These are phyloP conservation scores for Andricus grossulariae DNA, from an alignment of 1,140 invertebrate species.

Conservation along the genomic window DNA sequence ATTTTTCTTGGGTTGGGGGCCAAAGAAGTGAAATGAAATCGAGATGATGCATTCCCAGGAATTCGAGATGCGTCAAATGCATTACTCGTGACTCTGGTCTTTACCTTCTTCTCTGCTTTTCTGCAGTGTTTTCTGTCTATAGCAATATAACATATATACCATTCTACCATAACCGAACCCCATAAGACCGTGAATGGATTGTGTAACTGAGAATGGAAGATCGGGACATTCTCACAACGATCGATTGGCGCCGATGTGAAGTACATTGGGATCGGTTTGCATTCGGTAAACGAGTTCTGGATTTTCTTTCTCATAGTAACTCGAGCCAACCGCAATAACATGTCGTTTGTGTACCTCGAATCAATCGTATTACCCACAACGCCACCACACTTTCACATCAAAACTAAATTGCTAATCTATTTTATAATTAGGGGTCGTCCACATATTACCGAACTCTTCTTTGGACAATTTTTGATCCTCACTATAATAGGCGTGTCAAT, in stretches of 20 bases:
- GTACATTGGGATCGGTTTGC: slow-evolving; percentile 58
- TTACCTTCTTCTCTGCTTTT: slow-evolving; percentile 3
- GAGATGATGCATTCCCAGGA: slow-evolving; percentile 39
- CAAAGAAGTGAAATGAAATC: slow-evolving; percentile 31
- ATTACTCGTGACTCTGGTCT: slow-evolving; percentile 24
- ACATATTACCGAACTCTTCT: background rate
- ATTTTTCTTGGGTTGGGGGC: slow-evolving; percentile 8
- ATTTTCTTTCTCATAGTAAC: slow-evolving; percentile 60
- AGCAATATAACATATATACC: background rate
- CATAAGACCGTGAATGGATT: slow-evolving; percentile 35
- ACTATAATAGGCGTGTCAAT: too few species aligned
- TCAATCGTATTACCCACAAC: slow-evolving; percentile 30
- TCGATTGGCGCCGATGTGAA: slow-evolving; percentile 43
- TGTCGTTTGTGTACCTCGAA: background rate
- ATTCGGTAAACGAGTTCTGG: slow-evolving; percentile 41
- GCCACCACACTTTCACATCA: slow-evolving; percentile 8
- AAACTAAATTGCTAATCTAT: slow-evolving; percentile 13
- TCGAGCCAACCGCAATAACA: slow-evolving; percentile 48
- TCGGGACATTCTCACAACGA: slow-evolving; percentile 60
- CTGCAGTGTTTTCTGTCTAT: background rate
- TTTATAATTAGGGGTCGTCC: slow-evolving; percentile 17
- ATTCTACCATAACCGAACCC: background rate
- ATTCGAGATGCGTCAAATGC: slow-evolving; percentile 40
- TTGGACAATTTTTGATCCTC: too few species aligned
- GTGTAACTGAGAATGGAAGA: slow-evolving; percentile 50